Evolutionary conservation across 1,140 invertebrate species (phyloP), one percentile per base, ranked within the genome.

Genomic region (Bicyclus anynana): DNA sequence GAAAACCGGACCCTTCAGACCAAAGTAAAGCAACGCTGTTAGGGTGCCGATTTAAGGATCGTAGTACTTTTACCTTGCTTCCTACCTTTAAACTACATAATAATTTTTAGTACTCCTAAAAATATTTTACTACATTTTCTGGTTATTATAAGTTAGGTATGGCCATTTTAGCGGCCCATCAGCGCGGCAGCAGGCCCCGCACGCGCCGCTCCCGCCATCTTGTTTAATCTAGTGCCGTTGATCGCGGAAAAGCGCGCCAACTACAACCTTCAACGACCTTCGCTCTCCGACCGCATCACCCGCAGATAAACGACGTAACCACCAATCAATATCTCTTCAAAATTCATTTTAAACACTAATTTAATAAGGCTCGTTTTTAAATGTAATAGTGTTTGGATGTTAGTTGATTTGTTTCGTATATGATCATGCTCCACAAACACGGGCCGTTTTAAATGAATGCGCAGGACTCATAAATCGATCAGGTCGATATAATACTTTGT

Each of bases 201-300:
- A 83, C 84, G 82, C 82, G 80, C 80, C 84, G 72, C 75, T 77
- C 74, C 79, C 81, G 79, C 80, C 82, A 82, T 84, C 80, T 85
- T 85, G 79, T 81, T 80, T 84, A 77, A 87, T 87, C 82, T 84
- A 83, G 78, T 79, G 80, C 81, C 79, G 79, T 81, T 80, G 81
- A 84, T 87, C 84, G 84, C 82, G 84, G 84, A 87, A 87, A 87
- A 87, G 82, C 84, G 78, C 80, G 80, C 81, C 84, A 85, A 54
- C 50, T 47, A 60, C 58, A 60, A 84, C 84, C 84, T 87, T 87
- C 84, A 87, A 84, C 84, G 84, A 87, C 84, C 84, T 87, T 87
- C 84, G 84, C 80, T 85, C 82, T 79, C 73, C 82, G 79, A 83
- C 79, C 80, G 74, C 59, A n/a, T 67, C 62, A 59, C 58, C 59